A percentile compares a stretch with the other conserved stretches of the same genome.
These are phyloP conservation scores for Bombylius discolor DNA, from an alignment of 2,888 invertebrate genomes.

Conservation along the genomic window DNA sequence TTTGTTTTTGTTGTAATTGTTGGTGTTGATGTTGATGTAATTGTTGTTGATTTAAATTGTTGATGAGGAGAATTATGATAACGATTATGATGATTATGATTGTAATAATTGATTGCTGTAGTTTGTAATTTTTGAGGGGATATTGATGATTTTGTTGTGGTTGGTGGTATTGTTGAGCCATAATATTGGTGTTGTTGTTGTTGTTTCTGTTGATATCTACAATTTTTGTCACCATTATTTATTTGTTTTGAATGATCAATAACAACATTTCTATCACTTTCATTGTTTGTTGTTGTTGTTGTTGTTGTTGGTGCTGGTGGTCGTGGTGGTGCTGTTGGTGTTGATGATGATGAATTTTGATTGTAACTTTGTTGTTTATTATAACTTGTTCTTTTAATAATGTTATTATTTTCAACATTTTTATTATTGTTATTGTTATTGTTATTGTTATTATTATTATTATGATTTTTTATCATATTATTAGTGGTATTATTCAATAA, in stretches of 20 bases:
- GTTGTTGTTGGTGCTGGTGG: conserved; percentile 10
- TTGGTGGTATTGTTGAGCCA: too few relatives aligned
- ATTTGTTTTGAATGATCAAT: conserved; percentile 35
- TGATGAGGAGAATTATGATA: neutral
- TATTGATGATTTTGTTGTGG: too few relatives aligned
- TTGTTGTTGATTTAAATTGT: conserved; percentile 9
- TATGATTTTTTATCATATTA: conserved; percentile 1
- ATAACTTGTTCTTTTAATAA: too few relatives aligned
- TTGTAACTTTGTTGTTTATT: too few relatives aligned
- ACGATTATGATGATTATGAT: neutral
- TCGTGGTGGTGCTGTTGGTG: conserved; percentile 13
- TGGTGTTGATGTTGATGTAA: conserved; percentile 14
- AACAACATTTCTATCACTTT: neutral
- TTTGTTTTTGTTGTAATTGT: conserved; percentile 12
- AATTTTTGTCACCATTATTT: conserved; percentile 28
- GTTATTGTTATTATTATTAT: conserved; percentile 11
- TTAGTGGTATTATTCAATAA: conserved; percentile 11
- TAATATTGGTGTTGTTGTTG: conserved; percentile 18
- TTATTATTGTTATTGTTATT: conserved; percentile 13
- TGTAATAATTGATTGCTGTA: conserved; percentile 6
- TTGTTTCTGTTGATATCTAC: conserved; percentile 37
- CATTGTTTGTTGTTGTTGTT: neutral
- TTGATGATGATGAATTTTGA: conserved; percentile 9
- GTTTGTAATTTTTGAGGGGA: too few relatives aligned
- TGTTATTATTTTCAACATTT: neutral